A percentile compares a stretch with the other conserved stretches of the same genome.
Conservation (phyloP, 2,797 vertebrate genomes). For the Limnodromus scolopaceus region DNA sequence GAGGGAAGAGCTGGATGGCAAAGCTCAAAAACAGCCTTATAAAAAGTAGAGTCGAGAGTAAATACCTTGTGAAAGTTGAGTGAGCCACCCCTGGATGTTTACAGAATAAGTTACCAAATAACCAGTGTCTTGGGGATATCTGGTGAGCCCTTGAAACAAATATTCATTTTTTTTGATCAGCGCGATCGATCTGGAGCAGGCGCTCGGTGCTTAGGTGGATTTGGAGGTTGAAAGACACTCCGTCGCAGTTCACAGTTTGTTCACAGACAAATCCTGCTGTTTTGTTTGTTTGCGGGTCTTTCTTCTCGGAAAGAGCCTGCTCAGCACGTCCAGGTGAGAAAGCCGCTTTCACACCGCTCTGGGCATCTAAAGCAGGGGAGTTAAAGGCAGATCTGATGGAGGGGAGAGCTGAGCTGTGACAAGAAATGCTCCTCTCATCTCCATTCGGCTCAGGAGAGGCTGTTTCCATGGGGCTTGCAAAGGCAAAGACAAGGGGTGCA, state of each 20-base stretch:
- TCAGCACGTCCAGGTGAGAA: slow-evolving; percentile 51
- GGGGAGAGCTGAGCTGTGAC: neutral
- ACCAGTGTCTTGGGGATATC: slow-evolving; percentile 52
- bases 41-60: slow-evolving; percentile 32
- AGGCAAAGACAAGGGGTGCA: neutral
- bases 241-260: slow-evolving; percentile 67
- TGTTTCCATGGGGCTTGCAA: neutral
- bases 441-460: neutral
- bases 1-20: neutral
- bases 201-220: slow-evolving; percentile 46
- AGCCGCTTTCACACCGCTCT: neutral
- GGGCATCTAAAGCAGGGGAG: slow-evolving; percentile 44
- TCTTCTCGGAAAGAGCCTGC: slow-evolving; percentile 47
- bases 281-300: slow-evolving; percentile 36
- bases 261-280: slow-evolving; percentile 69
- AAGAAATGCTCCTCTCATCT: neutral
- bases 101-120: slow-evolving; percentile 68
- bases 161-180: neutral
- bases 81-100: slow-evolving; percentile 51
- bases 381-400: neutral
- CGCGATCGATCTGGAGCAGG: slow-evolving; percentile 34
- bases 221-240: slow-evolving; percentile 53
- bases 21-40: neutral
- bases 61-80: slow-evolving; percentile 48
- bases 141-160: slow-evolving; percentile 62